Evolutionary conservation across 2,797 vertebrate species (phyloP).

Genomic region (Bothrops alternatus): DNA sequence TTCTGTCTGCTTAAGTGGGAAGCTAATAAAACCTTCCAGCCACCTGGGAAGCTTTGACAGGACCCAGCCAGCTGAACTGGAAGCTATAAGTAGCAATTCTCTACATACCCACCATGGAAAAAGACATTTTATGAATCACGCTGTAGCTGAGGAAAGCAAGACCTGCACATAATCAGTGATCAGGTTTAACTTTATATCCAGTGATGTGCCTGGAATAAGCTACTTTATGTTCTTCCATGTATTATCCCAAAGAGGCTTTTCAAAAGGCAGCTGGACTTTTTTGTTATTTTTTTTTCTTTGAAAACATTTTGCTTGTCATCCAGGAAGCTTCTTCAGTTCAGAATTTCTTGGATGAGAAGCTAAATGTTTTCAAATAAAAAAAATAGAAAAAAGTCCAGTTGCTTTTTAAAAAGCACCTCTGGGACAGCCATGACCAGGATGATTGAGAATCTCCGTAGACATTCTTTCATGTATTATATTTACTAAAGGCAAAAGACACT

Average conservation of each 20-base stretch:
- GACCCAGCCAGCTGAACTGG: neutral
- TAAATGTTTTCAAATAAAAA: no score
- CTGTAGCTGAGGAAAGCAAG: neutral
- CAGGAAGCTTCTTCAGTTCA: neutral
- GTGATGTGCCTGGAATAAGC: neutral
- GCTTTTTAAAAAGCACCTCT: neutral
- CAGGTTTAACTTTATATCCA: neutral
- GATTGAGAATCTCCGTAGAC: neutral
- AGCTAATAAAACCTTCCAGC: no score
- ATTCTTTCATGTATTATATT: neutral
- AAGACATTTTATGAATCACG: neutral
- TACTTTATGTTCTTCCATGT: neutral
- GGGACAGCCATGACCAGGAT: neutral
- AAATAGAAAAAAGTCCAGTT: neutral
- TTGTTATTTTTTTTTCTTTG: neutral
- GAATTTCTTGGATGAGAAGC: neutral
- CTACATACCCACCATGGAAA: neutral
- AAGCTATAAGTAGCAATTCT: neutral
- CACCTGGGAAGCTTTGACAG: neutral
- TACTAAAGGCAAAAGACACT: neutral
- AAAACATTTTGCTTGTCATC: neutral
- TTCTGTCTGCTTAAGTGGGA: neutral
- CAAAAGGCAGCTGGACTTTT: neutral
- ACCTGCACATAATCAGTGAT: neutral
- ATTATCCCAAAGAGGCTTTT: neutral